Conservation (phyloP, 2,797 vertebrate genomes). For the Periophthalmus magnuspinnatus region DNA sequence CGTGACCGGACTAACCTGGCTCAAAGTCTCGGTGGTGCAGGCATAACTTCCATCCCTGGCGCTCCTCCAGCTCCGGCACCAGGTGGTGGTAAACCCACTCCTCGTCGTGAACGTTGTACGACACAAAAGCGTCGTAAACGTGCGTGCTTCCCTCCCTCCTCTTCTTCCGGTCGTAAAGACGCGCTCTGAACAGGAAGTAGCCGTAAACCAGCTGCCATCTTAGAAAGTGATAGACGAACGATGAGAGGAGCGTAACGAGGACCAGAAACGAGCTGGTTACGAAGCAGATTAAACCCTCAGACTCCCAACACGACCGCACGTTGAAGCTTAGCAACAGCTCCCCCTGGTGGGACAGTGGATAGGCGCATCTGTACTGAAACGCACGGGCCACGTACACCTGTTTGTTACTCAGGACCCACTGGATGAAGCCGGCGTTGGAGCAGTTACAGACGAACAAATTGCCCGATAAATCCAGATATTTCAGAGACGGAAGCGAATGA, state of each 20-base stretch:
- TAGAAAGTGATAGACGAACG: not conserved
- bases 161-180: conserved; percentile 1
- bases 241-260: not conserved
- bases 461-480: not conserved
- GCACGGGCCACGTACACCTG: not conserved
- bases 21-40: conserved; percentile 11
- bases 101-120: conserved; percentile 7
- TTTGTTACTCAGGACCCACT: not conserved
- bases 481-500: not conserved
- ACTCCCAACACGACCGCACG: conserved; percentile 1
- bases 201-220: conserved; percentile 5
- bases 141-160: not conserved
- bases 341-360: not conserved
- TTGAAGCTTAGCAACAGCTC: not conserved
- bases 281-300: not conserved
- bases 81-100: not conserved
- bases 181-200: not conserved
- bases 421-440: not conserved
- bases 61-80: conserved; percentile 9
- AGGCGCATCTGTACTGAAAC: conserved; percentile 6
- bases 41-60: conserved; percentile 6
- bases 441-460: not conserved
- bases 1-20: not conserved
- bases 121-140: conserved; percentile 4
- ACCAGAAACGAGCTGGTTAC: not conserved